phyloP scores from a whole-genome alignment of 2,888 invertebrate species.

The Hybos culiciformis region DNA sequence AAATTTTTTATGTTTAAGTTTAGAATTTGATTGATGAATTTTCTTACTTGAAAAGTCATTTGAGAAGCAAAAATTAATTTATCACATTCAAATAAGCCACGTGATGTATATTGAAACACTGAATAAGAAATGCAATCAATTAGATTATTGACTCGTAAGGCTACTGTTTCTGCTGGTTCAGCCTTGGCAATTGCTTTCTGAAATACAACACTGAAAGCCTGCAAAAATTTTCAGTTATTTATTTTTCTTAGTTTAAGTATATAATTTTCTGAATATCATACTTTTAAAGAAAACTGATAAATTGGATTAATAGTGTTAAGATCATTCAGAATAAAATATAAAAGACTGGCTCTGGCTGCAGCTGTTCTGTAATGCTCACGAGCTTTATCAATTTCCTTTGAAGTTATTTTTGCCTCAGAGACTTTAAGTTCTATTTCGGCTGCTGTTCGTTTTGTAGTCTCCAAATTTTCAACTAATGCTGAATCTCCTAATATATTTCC shows the following conservation, averaged over 20 bases:
- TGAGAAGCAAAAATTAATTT: slow-evolving; percentile 92
- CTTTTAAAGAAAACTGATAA: slow-evolving; percentile 93
- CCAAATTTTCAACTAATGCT: slow-evolving; percentile 88
- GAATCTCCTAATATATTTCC: slow-evolving; percentile 90
- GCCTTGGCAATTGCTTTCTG: slow-evolving; percentile 89
- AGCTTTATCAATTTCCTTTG: slow-evolving; percentile 82
- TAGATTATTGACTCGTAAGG: slow-evolving; percentile 66
- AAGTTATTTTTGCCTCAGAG: slow-evolving; percentile 82
- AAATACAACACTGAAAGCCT: slow-evolving; percentile 96
- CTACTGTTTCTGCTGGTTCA: slow-evolving; percentile 65
- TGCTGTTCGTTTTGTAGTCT: slow-evolving; percentile 89
- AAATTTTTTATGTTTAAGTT: too few species aligned
- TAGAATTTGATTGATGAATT: too few species aligned
- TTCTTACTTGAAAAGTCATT: slow-evolving; percentile 82
- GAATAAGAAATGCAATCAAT: slow-evolving; percentile 91
- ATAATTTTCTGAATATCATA: too few species aligned
- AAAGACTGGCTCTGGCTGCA: slow-evolving; percentile 79
- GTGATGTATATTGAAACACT: slow-evolving; percentile 86
- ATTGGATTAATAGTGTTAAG: slow-evolving; percentile 92
- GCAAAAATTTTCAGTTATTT: neutral
- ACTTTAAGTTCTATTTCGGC: slow-evolving; percentile 89
- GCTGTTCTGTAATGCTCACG: slow-evolving; percentile 67
- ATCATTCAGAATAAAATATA: slow-evolving; percentile 92
- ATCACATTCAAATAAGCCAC: slow-evolving; percentile 91
- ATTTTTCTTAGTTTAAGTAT: slow-evolving; percentile 23